Base-by-base conservation (phyloP, 1,140 invertebrate genomes). In the Anadara kagoshimensis region DNA sequence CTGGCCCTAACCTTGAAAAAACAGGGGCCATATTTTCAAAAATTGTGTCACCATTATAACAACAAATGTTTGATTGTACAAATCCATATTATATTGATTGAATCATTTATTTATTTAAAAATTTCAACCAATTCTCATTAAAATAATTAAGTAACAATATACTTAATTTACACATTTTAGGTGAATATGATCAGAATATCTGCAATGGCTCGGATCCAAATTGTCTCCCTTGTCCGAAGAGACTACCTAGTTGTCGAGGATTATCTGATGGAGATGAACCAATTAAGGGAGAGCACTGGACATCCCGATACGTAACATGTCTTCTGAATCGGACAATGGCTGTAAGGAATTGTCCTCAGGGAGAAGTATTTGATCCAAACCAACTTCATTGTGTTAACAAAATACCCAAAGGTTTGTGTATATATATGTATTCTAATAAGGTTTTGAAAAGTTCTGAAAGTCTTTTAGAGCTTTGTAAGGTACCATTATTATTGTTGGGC, bases 141-240 rank as follows among this genome's bases (percentile, higher is more conserved):
- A 16, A n/a, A n/a, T n/a, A n/a, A n/a, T n/a, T n/a, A n/a, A n/a
- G n/a, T n/a, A n/a, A n/a, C 29, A 36, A 7, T 36, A 7, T 36
- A 7, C 29, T 36, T 36, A 36, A n/a, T 36, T 36, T 36, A 36
- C 7, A 36, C 4, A 49, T 29, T 36, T 14, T 16, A 63, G 61
- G 62, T 63, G 69, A 70, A 70, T 70, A 70, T 63, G 58, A 70
- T 59, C 59, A 70, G 36, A 70, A 70, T 44, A 26, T 70, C 10
- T 70, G 69, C 44, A 51, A 45, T 24, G 45, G 47, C 14, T 20
- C 22, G 14, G 59, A 70, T 24, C 59, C 58, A 49, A 54, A n/a
- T 10, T 70, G 69, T 49, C 11, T 41, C 41, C 10, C 51, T 18
- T 70, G 69, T 70, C 69, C 69, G 29, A 51, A 70, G 47, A 58